Evolutionary conservation across 2,888 invertebrate genomes (phyloP).

Genomic region (Oligia latruncula): DNA sequence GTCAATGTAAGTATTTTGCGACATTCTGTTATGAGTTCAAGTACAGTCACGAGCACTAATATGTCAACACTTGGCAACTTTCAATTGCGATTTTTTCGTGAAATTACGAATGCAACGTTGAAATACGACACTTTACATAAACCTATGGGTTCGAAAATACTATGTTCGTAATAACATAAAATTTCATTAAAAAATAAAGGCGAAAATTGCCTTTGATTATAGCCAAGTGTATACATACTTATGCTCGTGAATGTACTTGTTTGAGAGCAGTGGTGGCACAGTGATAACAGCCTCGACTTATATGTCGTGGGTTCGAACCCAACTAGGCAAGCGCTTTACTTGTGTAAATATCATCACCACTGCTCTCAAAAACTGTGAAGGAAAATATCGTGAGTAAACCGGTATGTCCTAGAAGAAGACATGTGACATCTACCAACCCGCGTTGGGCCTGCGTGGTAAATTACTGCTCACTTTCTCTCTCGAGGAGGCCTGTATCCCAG

Average conservation of each 20-base stretch:
- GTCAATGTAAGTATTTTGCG: conserved; percentile 83
- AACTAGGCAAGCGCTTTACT: background rate
- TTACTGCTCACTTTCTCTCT: background rate
- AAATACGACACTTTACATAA: too few relatives aligned
- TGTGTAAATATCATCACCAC: background rate
- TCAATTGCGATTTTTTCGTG: too few relatives aligned
- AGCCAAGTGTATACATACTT: too few relatives aligned
- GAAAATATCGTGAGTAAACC: background rate
- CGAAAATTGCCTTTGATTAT: too few relatives aligned
- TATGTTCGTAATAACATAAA: too few relatives aligned
- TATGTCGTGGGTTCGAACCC: background rate
- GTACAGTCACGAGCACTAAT: too few relatives aligned
- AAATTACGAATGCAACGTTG: too few relatives aligned
- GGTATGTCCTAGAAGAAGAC: background rate
- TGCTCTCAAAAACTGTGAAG: background rate
- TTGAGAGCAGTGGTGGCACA: background rate
- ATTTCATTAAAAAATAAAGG: too few relatives aligned
- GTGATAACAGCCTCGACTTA: background rate
- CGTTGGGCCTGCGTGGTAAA: background rate
- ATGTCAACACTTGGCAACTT: too few relatives aligned
- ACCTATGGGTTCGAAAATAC: too few relatives aligned
- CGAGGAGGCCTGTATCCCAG: background rate
- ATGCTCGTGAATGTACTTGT: background rate
- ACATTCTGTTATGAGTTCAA: background rate
- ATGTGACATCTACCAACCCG: background rate